These are phyloP conservation scores for Heliothis subflexa DNA, from an alignment of 1,140 invertebrate species.

Conservation along the genomic window DNA sequence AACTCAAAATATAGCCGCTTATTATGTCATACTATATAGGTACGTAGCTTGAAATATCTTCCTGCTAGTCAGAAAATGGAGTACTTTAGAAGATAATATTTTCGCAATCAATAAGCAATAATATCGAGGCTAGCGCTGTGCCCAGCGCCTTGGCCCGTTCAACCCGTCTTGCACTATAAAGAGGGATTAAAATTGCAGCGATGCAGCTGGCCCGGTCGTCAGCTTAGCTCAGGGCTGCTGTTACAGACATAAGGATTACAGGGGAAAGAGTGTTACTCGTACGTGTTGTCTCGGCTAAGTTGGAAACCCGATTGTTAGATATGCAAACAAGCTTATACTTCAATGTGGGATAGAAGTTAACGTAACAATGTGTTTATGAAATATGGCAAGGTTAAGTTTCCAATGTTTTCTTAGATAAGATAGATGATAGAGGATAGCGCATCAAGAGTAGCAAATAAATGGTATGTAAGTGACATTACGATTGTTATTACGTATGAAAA, in stretches of 20 bases:
- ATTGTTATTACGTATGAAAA: too few relatives aligned
- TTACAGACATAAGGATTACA: not conserved
- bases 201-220: conserved; percentile 46
- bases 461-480: too few relatives aligned
- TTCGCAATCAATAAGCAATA: conserved; percentile 11
- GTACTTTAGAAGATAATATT: conserved; percentile 4
- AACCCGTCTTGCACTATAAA: conserved; percentile 39
- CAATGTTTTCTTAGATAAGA: too few relatives aligned
- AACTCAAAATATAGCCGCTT: not conserved
- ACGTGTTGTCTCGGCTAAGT: not conserved
- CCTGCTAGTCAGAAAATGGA: not conserved
- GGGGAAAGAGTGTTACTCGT: too few relatives aligned
- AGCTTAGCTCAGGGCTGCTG: conserved; percentile 29
- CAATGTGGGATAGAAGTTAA: too few relatives aligned
- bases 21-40: not conserved
- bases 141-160: conserved; percentile 19
- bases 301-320: too few relatives aligned
- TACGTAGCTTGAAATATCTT: not conserved
- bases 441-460: too few relatives aligned
- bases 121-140: conserved; percentile 39
- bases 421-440: too few relatives aligned
- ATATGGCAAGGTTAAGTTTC: too few relatives aligned
- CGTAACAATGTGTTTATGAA: too few relatives aligned
- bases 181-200: conserved; percentile 53
- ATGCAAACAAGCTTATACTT: too few relatives aligned